These are phyloP conservation scores for Sarcophaga bullata DNA, from an alignment of 1,140 invertebrate genomes.

Conservation along the genomic window DNA sequence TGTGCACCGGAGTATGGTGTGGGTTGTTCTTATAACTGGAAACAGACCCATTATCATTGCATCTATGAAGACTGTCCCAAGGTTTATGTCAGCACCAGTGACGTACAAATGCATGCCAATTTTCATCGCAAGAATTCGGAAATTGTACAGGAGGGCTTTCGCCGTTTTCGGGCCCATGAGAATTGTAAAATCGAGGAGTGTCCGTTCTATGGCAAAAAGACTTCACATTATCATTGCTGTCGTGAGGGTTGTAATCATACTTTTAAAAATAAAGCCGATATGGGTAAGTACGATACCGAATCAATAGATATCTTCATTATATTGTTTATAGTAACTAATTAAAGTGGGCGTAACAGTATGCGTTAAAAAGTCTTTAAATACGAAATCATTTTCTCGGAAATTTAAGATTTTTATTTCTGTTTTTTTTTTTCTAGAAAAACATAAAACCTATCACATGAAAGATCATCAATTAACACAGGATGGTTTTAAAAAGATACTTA, in stretches of 20 bases:
- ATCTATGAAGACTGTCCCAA: conserved; percentile 96
- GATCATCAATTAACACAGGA: conserved; percentile 95
- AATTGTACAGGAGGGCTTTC: conserved; percentile 91
- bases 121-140: conserved; percentile 98
- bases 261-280: conserved; percentile 99
- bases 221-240: conserved; percentile 97
- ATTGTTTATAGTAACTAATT: background rate
- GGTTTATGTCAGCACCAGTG: conserved; percentile 97
- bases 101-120: conserved; percentile 99
- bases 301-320: background rate
- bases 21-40: conserved; percentile 92
- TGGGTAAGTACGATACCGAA: conserved; percentile 83
- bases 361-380: background rate
- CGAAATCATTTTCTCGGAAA: too few species aligned
- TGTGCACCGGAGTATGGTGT: conserved; percentile 76
- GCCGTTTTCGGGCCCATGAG: conserved; percentile 62
- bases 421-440: conserved; percentile 81
- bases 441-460: conserved; percentile 98
- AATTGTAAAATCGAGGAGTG: conserved; percentile 73
- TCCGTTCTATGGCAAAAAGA: conserved; percentile 92
- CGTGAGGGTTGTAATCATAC: conserved; percentile 91
- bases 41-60: conserved; percentile 99
- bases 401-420: background rate
- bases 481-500: conserved; percentile 99
- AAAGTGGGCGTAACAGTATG: background rate